Evolutionary conservation across 2,113 vertebrate genomes (phyloP), one percentile per base, ranked within the genome.

Genomic region (Heterocephalus glaber): DNA sequence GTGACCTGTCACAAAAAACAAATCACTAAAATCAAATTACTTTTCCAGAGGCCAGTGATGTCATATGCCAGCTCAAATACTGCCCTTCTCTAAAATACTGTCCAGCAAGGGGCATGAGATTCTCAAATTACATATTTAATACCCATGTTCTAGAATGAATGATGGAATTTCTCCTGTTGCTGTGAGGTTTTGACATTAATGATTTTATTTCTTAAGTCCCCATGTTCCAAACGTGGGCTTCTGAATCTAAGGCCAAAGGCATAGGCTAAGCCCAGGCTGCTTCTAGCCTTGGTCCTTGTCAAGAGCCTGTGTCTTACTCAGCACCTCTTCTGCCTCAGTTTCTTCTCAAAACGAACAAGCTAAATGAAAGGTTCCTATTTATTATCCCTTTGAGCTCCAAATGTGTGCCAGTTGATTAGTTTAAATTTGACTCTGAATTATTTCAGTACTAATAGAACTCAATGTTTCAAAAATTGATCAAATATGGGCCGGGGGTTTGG

Each of bases 311-410:
- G 24, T 49, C 90, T 44, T 47, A 41, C 63, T 44, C 47, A 17
- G 20, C 1, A 54, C 41, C 13, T 11, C 80, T 49, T 79, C 85
- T 81, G 96, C 95, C 92, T 95, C 91, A 56, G 80, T 89, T 86
- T 92, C 89, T 66, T 83, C 74, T n/a, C 22, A 89, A 86, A 66
- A 66, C 1, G 4, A 70, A 65, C 52, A 6, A 30, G 33, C 33
- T 86, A 41, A 54, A 47, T 24, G 30, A 70, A 17, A 44, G 38
- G 30, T 28, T 61, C 74, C 77, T 63, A 0, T 33, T 49, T 52
- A 1, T 24, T 56, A 28, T 76, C 68, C 54, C 76, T 72, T 79
- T 92, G 24, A 38, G 94, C 38, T 68, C 70, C 35, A 65, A 65
- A 54, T 9, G 2, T 20, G 0, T 35, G 9, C 13, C 44, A 47